Base-by-base conservation (phyloP, 1,140 invertebrate genomes). In the Belonocnema kinseyi region DNA sequence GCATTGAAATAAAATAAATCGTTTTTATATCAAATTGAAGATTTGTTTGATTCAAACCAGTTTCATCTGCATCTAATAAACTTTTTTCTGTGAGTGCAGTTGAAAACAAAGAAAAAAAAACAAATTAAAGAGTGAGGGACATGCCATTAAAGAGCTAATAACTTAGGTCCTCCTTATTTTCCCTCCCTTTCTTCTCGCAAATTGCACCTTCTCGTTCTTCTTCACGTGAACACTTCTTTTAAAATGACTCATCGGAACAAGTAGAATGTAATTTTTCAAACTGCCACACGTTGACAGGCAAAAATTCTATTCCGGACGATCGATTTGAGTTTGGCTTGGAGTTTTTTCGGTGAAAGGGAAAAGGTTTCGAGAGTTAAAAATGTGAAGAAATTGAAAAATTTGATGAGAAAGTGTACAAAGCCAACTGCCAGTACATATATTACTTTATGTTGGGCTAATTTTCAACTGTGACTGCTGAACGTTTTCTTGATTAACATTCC, bases 401-500 rank as follows among this genome's bases (percentile, higher is more conserved):
- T n/a, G 14, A 51, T 26, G 19, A 16, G 72, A 52, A 70, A 73
- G 66, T 51, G 53, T 51, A 56, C 12, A 56, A 76, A 54, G 51
- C 50, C 40, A 40, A n/a, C 26, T 58, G 61, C 73, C 50, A 53
- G 19, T 50, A 78, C 16, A 77, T 50, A 54, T 81, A 85, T 83
- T 78, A 83, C 76, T 78, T 61, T 13, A 70, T 14, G 50, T 74
- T 50, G 50, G 21, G 46, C n/a, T 66, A 66, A 66, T 33, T 66
- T 66, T 66, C 13, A 33, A 19, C 76, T 66, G 26, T 16, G 46
- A 17, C 53, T 50, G 73, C 53, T 50, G 70, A 2, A 14, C 33
- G 74, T 76, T 61, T 54, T 66, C 72, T 56, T 81, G 83, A 82
- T 86, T 86, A 85, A 84, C 78, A 78, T 81, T 80, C 82, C 81